Evolutionary conservation across 2,113 vertebrate species (phyloP), one percentile per base, ranked within the genome.

Genomic region (Oenanthe oenanthe): DNA sequence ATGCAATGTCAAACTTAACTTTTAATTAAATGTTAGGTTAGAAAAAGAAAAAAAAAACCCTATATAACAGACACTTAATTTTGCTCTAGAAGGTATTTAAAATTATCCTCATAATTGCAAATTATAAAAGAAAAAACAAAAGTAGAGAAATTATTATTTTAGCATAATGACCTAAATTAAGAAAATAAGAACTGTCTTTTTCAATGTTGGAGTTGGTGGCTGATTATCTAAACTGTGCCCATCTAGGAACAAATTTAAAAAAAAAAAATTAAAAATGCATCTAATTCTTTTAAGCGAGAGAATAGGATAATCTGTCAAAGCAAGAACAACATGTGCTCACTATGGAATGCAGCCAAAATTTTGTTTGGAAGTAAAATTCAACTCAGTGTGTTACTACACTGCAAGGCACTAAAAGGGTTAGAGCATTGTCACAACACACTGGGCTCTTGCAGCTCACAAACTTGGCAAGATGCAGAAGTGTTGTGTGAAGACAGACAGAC

Each of bases 341-440:
- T 43, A 40, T 86, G 62, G 75, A 90, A 93, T 31, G 65, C 42
- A 80, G 79, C 63, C 92, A 93, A 47, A 74, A 85, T 77, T 56
- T 66, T 88, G 85, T 91, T 50, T 77, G 76, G 86, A 93, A 79
- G 51, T 58, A 86, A 70, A 88, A 80, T 51, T 77, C 65, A 80
- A 32, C 72, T 80, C 92, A 43, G 43, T 54, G 8, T 77, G 58
- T 73, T 48, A 48, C 47, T 48, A 48, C 47, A 48, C 21, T 43
- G 53, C 6, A 43, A 48, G 45, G 53, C 51, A 88, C 56, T 91
- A 56, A 80, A 84, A 80, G 60, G 32, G 38, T 80, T 54, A 73
- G 67, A 74, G 38, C 43, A 36, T 22, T 18, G 3, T 77, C 75
- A 28, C 25, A 58, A 48, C 24, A 2, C 58, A 2, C 58, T 50